phyloP scores from a whole-genome alignment of 2,797 vertebrate species.

The Passerculus sandwichensis region DNA sequence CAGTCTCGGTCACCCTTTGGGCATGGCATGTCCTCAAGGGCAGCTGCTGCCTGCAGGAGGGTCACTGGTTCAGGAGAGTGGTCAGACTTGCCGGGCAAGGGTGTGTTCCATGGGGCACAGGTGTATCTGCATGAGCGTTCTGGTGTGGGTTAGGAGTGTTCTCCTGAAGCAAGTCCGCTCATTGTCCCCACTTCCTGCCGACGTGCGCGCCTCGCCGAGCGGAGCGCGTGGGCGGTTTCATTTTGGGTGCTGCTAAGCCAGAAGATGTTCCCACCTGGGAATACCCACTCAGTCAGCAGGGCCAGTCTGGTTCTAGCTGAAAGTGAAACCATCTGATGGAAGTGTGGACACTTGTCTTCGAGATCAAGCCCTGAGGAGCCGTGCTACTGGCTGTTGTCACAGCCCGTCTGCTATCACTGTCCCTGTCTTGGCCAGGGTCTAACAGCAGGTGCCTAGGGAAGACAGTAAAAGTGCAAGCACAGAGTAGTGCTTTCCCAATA shows the following conservation, averaged over 20 bases:
- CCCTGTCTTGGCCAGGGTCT: neutral
- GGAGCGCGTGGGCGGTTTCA: rapidly evolving
- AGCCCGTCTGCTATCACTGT: neutral
- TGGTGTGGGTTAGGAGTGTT: neutral
- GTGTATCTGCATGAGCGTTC: neutral
- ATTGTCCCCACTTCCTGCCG: slow-evolving; percentile 4
- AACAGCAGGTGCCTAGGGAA: neutral
- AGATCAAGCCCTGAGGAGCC: rapidly evolving
- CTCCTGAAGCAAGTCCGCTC: slow-evolving; percentile 17
- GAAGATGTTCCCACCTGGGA: neutral
- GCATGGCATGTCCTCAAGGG: rapidly evolving
- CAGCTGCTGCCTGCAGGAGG: neutral
- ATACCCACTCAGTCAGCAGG: neutral
- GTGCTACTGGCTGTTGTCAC: neutral
- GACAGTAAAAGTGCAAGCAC: neutral
- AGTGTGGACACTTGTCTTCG: rapidly evolving
- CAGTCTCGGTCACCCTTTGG: rapidly evolving
- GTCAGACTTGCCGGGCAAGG: neutral
- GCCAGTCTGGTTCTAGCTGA: neutral
- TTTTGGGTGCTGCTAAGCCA: neutral
- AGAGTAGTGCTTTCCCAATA: neutral
- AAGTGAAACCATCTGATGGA: neutral
- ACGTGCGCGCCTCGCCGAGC: rapidly evolving
- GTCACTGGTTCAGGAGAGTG: rapidly evolving
- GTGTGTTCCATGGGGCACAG: rapidly evolving